phyloP scores from a whole-genome alignment of 2,113 vertebrate genomes.

The Rattus rattus region DNA sequence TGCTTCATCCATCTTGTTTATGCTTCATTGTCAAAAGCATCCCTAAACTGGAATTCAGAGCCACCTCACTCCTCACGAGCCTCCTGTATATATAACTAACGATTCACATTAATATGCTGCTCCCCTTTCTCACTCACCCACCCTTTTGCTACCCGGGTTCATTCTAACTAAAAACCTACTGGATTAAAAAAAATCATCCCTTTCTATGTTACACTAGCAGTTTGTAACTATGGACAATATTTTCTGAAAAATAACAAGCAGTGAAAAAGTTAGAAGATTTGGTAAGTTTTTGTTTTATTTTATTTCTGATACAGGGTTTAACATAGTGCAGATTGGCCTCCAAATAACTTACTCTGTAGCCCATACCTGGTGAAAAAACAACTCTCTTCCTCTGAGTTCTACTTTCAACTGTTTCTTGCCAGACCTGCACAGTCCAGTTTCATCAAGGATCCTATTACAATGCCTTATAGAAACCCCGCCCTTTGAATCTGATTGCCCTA shows the following conservation, averaged over 20 bases:
- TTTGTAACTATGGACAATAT: background rate
- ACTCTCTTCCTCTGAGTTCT: background rate
- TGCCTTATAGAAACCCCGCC: background rate
- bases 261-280: background rate
- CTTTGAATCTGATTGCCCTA: background rate
- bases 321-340: background rate
- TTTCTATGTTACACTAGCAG: background rate
- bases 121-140: background rate
- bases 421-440: background rate
- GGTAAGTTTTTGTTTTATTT: background rate
- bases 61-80: background rate
- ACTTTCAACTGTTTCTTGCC: no score
- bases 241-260: background rate
- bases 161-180: background rate
- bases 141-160: background rate
- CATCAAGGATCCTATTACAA: background rate
- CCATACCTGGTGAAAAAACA: background rate
- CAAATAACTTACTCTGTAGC: background rate
- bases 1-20: no score
- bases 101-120: background rate
- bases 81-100: background rate
- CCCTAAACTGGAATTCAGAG: background rate
- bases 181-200: background rate
- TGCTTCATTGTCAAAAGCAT: background rate
- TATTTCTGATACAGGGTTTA: background rate